Base-by-base conservation (phyloP, 2,888 invertebrate genomes). In the Volucella zonaria region DNA sequence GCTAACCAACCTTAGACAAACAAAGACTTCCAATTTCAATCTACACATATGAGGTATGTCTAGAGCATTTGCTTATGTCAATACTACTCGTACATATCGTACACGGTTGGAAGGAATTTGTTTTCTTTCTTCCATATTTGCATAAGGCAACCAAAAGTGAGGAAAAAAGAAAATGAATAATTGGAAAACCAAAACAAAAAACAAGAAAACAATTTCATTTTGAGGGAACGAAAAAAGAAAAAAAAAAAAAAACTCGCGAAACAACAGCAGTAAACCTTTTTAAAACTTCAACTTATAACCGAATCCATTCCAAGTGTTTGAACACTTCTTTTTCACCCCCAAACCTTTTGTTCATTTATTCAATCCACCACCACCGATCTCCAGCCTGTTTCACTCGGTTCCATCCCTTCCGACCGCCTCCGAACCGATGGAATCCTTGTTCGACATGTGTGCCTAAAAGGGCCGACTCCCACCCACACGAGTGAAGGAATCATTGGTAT, bases 221-320 rank as follows among this genome's bases (percentile, higher is more conserved):
- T 31, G 31, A 31, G 4, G 31, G 31, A 23, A n/a, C n/a, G n/a
- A n/a, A n/a, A n/a, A n/a, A n/a, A n/a, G n/a, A n/a, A n/a, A n/a
- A n/a, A n/a, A n/a, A n/a, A 23, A n/a, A n/a, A 31, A 31, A 31
- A 31, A 78, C 64, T 58, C 51, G 78, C 62, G 77, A 70, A 77
- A 62, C 49, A 77, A 77, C 70, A 77, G 56, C 47, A 42, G 61
- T 70, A 70, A 70, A 54, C 62, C 77, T 54, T 49, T 23, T 49
- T 58, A 49, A 64, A 62, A 70, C 70, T 62, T 78, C 42, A 31
- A 70, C 77, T 70, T 70, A 77, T 62, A 78, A 64, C 62, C 43
- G 70, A 78, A 78, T 78, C 77, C 77, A 78, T 70, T 78, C 68
- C 62, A 54, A 78, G 70, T 70, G 77, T 70, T 70, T 70, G 62